Base-by-base conservation (phyloP, 1,140 invertebrate species). In the Apolygus lucorum region DNA sequence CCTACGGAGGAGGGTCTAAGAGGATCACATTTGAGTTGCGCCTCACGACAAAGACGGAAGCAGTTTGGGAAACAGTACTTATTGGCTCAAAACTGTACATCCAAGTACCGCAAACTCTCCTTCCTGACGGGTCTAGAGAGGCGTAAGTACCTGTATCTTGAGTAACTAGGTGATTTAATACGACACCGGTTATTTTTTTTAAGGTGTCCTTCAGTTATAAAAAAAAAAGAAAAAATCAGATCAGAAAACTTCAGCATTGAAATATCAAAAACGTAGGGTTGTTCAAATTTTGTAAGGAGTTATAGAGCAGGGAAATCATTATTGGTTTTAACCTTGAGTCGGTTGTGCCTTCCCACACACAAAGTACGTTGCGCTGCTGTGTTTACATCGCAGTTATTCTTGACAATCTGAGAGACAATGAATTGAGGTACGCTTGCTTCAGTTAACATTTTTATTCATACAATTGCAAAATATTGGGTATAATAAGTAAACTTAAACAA, bases 41-140 rank as follows among this genome's bases (percentile, higher is more conserved):
- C 75, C 82, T 94, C 71, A 91, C 89, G 26, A 87, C 90, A 76
- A 86, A 85, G 73, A 86, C 87, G 68, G 84, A 85, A 71, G 87
- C 88, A 14, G 83, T 84, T 75, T 95, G 91, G 92, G 89, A 93
- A 78, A 89, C 91, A 63, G 84, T 93, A 67, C 85, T 93, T 70
- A 85, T 92, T 77, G 85, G 87, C 63, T 86, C 86, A 59, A 86
- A 85, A 72, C 85, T 97, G 68, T 96, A 93, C 79, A 88, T 96
- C 73, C 90, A 93, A 62, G 84, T 96, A 72, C 93, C 94, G 22
- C 85, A 86, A 65, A 86, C 88, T 72, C 85, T 95, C 67, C 84
- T 92, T 68, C 88, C 90, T 2, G 90, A 92, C 75, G 93, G 92
- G 72, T 96, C 93, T 66, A 94, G 95, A 80, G 91, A 97, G 78